phyloP scores from a whole-genome alignment of 2,888 invertebrate genomes.

The Macrosiphum euphorbiae region DNA sequence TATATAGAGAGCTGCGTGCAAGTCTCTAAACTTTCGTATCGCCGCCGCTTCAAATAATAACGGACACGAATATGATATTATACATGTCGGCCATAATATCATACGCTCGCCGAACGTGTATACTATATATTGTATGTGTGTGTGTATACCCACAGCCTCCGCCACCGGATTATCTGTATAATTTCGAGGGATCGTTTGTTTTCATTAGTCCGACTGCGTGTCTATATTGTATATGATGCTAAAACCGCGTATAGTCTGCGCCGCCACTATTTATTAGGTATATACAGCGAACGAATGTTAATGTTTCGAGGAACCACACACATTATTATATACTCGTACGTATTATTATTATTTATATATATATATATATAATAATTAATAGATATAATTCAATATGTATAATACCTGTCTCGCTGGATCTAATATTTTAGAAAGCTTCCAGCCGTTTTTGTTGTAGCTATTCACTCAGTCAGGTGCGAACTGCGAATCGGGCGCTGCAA shows the following conservation, averaged over 20 bases:
- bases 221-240: neutral
- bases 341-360: neutral
- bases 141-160: neutral
- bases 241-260: neutral
- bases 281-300: neutral
- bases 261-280: neutral
- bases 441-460: neutral
- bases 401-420: neutral
- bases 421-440: neutral
- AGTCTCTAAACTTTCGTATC: neutral
- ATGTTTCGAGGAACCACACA: neutral
- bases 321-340: neutral
- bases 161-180: constrained; percentile 12
- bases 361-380: no score
- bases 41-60: neutral
- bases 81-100: neutral
- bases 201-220: neutral
- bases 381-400: no score
- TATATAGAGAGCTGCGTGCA: neutral
- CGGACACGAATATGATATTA: neutral
- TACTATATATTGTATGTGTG: no score
- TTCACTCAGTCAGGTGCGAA: neutral
- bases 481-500: neutral
- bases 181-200: constrained; percentile 26
- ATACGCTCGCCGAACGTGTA: neutral